These are phyloP conservation scores for Imbricaverruca yamaguchii DNA, from an alignment of 2,888 invertebrate species.

Conservation along the genomic window DNA sequence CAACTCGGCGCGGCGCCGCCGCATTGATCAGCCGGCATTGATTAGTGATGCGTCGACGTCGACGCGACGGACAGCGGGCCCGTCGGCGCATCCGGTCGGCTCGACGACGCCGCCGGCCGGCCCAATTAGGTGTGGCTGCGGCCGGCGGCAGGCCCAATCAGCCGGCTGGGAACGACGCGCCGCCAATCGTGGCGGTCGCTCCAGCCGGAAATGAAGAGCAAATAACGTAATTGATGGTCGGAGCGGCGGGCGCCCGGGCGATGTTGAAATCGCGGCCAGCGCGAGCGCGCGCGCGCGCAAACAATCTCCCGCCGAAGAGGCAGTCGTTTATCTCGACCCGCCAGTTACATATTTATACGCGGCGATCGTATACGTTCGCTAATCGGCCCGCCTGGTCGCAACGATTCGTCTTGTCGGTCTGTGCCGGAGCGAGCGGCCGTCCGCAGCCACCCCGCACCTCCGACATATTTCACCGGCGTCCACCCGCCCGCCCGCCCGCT, in stretches of 20 bases:
- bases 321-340: neutral
- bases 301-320: neutral
- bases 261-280: neutral
- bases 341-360: conserved; percentile 7
- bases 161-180: neutral
- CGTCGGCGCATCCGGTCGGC: neutral
- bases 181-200: neutral
- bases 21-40: neutral
- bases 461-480: neutral
- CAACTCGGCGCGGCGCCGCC: neutral
- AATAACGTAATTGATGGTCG: conserved; percentile 6
- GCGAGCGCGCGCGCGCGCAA: neutral
- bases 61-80: neutral
- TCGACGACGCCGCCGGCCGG: neutral
- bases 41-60: neutral
- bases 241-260: neutral
- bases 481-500: neutral
- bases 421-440: no score
- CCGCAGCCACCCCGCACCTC: no score
- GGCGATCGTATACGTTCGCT: neutral
- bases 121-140: neutral
- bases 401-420: neutral
- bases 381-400: neutral
- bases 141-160: neutral
- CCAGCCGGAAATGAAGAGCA: conserved; percentile 12